These are phyloP conservation scores for Sapajus apella DNA, from an alignment of 2,113 vertebrate genomes.

Conservation along the genomic window DNA sequence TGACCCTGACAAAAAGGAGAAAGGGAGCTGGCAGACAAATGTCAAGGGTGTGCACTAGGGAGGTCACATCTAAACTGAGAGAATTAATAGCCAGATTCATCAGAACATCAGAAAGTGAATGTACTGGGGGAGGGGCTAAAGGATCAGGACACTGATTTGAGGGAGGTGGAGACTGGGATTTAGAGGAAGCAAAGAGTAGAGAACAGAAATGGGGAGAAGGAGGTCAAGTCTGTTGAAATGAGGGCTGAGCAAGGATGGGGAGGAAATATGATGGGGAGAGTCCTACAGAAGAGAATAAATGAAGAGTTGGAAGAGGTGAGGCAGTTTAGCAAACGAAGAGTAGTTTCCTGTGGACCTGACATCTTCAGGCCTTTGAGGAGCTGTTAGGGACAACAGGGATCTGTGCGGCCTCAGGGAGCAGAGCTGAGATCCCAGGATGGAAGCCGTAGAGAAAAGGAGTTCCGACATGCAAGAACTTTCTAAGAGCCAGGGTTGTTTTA, in stretches of 20 bases:
- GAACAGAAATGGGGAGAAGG: not conserved
- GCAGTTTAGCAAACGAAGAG: not conserved
- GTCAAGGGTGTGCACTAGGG: not conserved
- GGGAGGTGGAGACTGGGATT: not conserved
- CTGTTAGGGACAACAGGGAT: not conserved
- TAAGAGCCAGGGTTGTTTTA: not conserved
- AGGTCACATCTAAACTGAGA: not conserved
- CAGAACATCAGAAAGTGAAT: constrained; percentile 1
- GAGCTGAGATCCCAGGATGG: not conserved
- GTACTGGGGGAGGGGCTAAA: not conserved
- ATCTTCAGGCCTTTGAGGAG: not conserved
- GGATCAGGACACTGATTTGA: not conserved
- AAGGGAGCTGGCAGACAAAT: not conserved
- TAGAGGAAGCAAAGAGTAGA: constrained; percentile 25
- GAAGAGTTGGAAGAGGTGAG: not conserved
- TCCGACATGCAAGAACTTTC: not conserved
- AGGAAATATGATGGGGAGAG: not conserved
- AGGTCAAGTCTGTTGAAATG: constrained; percentile 35
- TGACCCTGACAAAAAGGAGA: constrained; percentile 31
- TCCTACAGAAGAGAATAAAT: not conserved
- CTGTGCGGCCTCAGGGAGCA: not conserved
- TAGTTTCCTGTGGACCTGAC: not conserved
- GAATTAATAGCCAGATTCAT: not conserved
- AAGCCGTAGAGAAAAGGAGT: not conserved
- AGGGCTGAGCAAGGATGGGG: not conserved